Evolutionary conservation across 2,888 invertebrate genomes (phyloP).

Genomic region (Nomada goodeniana): DNA sequence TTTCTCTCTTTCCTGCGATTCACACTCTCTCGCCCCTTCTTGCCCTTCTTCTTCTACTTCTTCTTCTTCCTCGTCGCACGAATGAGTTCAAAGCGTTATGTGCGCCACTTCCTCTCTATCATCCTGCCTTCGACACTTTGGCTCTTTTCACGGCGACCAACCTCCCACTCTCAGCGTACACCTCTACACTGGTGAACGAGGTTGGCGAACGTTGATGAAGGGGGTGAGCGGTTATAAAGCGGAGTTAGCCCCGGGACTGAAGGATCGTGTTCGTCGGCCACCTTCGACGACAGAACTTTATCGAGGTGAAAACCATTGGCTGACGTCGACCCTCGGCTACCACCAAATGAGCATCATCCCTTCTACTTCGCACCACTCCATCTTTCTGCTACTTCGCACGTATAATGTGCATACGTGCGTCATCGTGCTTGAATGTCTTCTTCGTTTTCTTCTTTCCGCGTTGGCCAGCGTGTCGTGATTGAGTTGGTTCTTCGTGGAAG

Average conservation of each 20-base stretch:
- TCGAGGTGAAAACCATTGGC: constrained; percentile 77
- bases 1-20: background rate
- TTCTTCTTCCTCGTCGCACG: constrained; percentile 9
- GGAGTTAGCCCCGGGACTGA: constrained; percentile 80
- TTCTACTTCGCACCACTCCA: background rate
- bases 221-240: constrained; percentile 79
- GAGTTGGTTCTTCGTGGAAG: background rate
- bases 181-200: constrained; percentile 22
- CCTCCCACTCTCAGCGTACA: constrained; percentile 44
- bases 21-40: too few species aligned
- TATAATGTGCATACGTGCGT: constrained; percentile 8
- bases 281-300: constrained; percentile 78
- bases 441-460: background rate
- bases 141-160: constrained; percentile 41
- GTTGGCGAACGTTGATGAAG: constrained; percentile 31
- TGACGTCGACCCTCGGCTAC: constrained; percentile 69
- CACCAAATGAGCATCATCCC: constrained; percentile 40
- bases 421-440: constrained; percentile 23
- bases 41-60: too few species aligned
- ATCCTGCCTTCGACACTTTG: constrained; percentile 52
- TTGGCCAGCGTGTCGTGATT: background rate
- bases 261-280: constrained; percentile 82
- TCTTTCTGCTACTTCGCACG: constrained; percentile 3
- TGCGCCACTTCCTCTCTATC: constrained; percentile 54
- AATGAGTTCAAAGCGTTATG: constrained; percentile 2